A percentile compares a stretch with the other conserved stretches of the same genome.
Evolutionary conservation across 2,797 vertebrate species (phyloP).

Genomic region (Prunella strophiata): DNA sequence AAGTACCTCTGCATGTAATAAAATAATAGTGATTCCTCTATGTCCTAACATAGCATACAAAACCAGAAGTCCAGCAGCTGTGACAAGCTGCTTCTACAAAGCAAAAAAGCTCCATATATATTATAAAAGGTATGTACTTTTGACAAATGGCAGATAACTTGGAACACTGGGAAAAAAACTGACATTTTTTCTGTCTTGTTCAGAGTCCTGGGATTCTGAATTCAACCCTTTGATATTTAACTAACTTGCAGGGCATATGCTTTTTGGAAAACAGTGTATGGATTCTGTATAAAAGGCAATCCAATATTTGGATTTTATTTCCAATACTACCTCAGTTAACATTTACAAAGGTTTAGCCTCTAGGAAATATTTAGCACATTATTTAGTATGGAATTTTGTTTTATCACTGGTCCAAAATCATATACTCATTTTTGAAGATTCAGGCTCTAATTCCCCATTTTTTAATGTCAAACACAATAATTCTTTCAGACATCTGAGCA

Average conservation of each 20-base stretch:
- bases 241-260: not conserved
- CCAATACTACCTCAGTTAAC: not conserved
- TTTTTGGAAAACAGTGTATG: not conserved
- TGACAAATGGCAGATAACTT: not conserved
- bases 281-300: not conserved
- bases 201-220: not conserved
- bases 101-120: not conserved
- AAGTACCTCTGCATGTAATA: not conserved
- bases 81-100: not conserved
- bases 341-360: not conserved
- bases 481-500: not conserved
- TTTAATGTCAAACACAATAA: not conserved
- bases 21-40: not conserved
- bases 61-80: not conserved
- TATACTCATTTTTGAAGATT: not conserved
- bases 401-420: not conserved
- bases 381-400: not conserved
- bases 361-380: conserved; percentile 3
- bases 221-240: conserved; percentile 17
- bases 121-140: not conserved
- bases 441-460: not conserved
- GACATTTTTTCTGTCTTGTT: not conserved
- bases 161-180: not conserved
- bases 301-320: not conserved
- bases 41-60: not conserved